These are phyloP conservation scores for Euthynnus affinis DNA, from an alignment of 2,797 vertebrate species.

Conservation along the genomic window DNA sequence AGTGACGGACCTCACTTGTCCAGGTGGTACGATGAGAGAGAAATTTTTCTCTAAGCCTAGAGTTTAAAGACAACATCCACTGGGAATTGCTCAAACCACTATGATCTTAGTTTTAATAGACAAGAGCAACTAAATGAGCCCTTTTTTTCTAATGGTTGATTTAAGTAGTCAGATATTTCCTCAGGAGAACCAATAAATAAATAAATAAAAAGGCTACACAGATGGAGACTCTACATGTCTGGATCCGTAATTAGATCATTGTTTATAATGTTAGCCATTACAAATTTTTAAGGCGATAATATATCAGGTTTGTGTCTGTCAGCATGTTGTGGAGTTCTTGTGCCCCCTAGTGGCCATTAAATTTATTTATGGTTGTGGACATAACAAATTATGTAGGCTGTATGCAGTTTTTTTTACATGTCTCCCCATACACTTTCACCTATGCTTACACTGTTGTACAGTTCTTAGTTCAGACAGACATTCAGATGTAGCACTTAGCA, in stretches of 20 bases:
- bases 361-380: background rate
- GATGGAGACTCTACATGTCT: too few species aligned
- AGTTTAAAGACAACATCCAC: too few species aligned
- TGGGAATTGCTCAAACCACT: too few species aligned
- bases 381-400: background rate
- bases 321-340: background rate
- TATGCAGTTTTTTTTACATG: background rate
- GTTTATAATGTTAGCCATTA: background rate
- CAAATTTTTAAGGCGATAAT: background rate
- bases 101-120: background rate
- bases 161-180: background rate
- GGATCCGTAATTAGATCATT: too few species aligned
- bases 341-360: background rate
- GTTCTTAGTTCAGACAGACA: background rate
- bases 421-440: background rate
- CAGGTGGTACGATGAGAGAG: too few species aligned
- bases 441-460: background rate
- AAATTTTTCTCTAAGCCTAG: too few species aligned
- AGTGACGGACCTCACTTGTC: too few species aligned
- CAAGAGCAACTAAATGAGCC: background rate
- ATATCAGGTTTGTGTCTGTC: background rate
- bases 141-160: background rate
- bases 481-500: conserved; percentile 37
- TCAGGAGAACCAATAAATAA: too few species aligned
- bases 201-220: too few species aligned